A percentile compares a stretch with the other conserved stretches of the same genome.
Evolutionary conservation across 1,140 invertebrate genomes (phyloP).

Genomic region (Mesaphorura yosii): DNA sequence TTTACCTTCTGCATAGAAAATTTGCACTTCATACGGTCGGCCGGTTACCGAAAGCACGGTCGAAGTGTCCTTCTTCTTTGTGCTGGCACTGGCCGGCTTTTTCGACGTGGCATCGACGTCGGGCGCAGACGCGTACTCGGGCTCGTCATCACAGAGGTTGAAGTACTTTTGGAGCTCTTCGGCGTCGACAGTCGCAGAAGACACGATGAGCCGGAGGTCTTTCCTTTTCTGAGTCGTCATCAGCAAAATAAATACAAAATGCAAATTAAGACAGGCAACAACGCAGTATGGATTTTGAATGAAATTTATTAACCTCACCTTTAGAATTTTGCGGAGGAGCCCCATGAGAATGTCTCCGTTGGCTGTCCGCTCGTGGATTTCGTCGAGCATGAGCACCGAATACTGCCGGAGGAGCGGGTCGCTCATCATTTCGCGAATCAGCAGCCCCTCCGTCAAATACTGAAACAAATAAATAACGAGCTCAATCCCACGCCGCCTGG

Average conservation of each 20-base stretch:
- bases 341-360: constrained; percentile 91
- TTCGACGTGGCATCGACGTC: no score
- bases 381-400: constrained; percentile 84
- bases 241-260: neutral
- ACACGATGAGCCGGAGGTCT: constrained; percentile 73
- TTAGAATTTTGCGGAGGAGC: constrained; percentile 81
- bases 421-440: constrained; percentile 85
- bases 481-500: neutral
- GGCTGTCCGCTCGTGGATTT: constrained; percentile 88
- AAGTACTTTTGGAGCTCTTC: constrained; percentile 79
- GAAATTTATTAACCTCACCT: constrained; percentile 39
- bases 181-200: constrained; percentile 91
- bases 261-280: neutral
- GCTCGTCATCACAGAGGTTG: constrained; percentile 50
- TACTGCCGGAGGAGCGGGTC: constrained; percentile 85
- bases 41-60: constrained; percentile 80
- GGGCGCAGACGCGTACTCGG: no score
- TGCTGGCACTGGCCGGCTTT: constrained; percentile 31
- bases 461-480: constrained; percentile 35
- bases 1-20: constrained; percentile 62
- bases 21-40: constrained; percentile 71
- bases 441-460: constrained; percentile 92
- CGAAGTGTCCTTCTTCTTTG: constrained; percentile 53
- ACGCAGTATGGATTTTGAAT: neutral
- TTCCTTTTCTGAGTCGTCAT: constrained; percentile 57